Base-by-base conservation (phyloP, 2,888 invertebrate genomes). In the Morinoia aosen region DNA sequence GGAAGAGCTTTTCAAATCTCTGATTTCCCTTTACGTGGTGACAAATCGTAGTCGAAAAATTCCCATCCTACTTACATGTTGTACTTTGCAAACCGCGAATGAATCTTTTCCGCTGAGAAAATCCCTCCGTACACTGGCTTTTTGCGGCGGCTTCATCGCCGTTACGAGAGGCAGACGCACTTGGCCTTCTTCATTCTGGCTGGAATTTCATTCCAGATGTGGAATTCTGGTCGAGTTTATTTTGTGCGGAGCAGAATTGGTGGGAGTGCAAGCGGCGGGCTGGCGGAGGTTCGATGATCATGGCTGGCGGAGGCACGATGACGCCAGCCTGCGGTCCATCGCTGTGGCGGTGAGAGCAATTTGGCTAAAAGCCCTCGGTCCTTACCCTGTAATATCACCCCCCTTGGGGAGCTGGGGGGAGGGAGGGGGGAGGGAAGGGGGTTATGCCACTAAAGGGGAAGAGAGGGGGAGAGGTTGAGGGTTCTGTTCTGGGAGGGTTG, bases 321-420 rank as follows among this genome's bases (percentile, higher is more conserved):
- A 33, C 39, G 57, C 93, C 7, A 19, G 93, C 25, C 93, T 93
- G 56, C n/a, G 93, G 93, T 57, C 93, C 93, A 93, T 93, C n/a
- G 93, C 90, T 14, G 93, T 33, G 57, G 57, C 57, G 93, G 16
- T 90, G 90, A 90, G 93, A 57, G 93, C 93, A 93, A 93, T 93
- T 93, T 93, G 14, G 93, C 93, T 93, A 93, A 93, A 93, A 93
- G 93, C 93, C 33, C 93, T 33, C 57, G 57, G 93, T 48, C 93
- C 93, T 93, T 93, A 93, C 93, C 33, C 57, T 93, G 57, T 93
- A 93, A 93, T 93, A 93, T 57, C 93, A n/a, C 57, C 93, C 90
- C 90, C 90, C 48, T 48, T 10, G 57, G 93, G 57, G 57, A 56
- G n/a, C n/a, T n/a, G n/a, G n/a, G 57, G 58, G 2, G 56, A 58